phyloP scores from a whole-genome alignment of 2,888 invertebrate species.

The Melanargia galathea region DNA sequence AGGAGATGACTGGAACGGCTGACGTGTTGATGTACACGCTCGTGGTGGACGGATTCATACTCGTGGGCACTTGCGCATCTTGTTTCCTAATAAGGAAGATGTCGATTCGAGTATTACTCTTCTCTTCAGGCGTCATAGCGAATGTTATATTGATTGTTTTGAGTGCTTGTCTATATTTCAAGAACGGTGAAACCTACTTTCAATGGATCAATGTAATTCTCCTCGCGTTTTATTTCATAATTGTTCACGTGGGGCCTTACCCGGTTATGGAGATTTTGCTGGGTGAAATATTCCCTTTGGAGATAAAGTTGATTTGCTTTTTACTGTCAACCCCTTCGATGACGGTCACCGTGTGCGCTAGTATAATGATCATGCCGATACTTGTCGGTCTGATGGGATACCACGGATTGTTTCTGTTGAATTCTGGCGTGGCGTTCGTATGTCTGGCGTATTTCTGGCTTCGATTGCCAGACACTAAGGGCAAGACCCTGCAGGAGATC shows the following conservation, averaged over 20 bases:
- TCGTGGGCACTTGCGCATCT: background rate
- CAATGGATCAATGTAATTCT: background rate
- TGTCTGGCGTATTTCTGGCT: conserved; percentile 22
- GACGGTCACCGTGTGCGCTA: too few relatives aligned
- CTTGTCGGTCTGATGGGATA: conserved; percentile 15
- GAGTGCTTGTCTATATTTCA: background rate
- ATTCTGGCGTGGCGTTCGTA: conserved; percentile 9
- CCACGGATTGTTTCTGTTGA: conserved; percentile 25
- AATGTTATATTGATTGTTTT: background rate
- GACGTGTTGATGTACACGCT: background rate
- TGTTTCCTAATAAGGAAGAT: background rate
- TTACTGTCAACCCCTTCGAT: background rate
- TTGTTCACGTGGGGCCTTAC: background rate
- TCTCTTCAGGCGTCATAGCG: background rate
- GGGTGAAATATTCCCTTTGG: conserved; percentile 4
- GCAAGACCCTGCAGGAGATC: conserved; percentile 43
- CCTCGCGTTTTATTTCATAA: background rate
- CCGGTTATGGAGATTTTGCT: background rate
- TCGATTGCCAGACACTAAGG: conserved; percentile 27
- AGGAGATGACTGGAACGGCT: background rate
- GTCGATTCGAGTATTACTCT: background rate
- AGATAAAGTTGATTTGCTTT: background rate
- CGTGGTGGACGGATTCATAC: background rate
- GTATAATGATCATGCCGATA: background rate
- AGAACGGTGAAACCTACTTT: background rate